phyloP scores from a whole-genome alignment of 1,140 invertebrate species.

The Paraescarpia echinospica region DNA sequence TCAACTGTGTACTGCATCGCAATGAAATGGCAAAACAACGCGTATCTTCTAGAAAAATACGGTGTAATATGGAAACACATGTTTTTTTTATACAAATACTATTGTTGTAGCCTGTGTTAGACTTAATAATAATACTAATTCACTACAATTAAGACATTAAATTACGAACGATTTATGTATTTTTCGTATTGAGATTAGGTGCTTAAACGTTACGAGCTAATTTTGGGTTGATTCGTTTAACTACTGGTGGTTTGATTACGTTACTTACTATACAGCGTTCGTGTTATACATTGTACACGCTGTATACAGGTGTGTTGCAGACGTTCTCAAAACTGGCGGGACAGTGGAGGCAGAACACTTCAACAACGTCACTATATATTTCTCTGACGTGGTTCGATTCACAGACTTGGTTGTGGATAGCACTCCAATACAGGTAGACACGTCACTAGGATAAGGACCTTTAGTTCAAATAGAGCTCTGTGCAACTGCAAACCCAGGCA shows the following conservation, averaged over 20 bases:
- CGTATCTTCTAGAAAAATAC: background rate
- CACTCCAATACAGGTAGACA: slow-evolving; percentile 42
- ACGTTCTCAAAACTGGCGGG: slow-evolving; percentile 62
- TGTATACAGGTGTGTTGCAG: background rate
- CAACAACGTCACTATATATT: slow-evolving; percentile 86
- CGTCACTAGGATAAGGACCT: background rate
- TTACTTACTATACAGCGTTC: background rate
- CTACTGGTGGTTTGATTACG: background rate
- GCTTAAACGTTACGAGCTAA: too few relatives aligned
- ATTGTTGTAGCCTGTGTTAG: too few relatives aligned
- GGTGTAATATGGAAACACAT: background rate
- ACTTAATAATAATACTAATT: too few relatives aligned
- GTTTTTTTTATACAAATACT: too few relatives aligned
- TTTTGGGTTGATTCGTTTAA: background rate
- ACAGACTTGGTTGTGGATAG: slow-evolving; percentile 42
- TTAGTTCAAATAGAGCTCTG: background rate
- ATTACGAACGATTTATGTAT: too few relatives aligned
- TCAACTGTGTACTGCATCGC: background rate
- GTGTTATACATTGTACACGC: background rate
- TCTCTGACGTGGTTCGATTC: slow-evolving; percentile 92
- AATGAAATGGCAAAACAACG: background rate
- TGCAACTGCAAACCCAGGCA: too few relatives aligned
- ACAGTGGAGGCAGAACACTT: slow-evolving; percentile 85
- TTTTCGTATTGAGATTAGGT: too few relatives aligned
- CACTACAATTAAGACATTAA: too few relatives aligned